A percentile compares a stretch with the other conserved stretches of the same genome.
Evolutionary conservation across 2,797 vertebrate species (phyloP).

Genomic region (Chrysocyon brachyurus): DNA sequence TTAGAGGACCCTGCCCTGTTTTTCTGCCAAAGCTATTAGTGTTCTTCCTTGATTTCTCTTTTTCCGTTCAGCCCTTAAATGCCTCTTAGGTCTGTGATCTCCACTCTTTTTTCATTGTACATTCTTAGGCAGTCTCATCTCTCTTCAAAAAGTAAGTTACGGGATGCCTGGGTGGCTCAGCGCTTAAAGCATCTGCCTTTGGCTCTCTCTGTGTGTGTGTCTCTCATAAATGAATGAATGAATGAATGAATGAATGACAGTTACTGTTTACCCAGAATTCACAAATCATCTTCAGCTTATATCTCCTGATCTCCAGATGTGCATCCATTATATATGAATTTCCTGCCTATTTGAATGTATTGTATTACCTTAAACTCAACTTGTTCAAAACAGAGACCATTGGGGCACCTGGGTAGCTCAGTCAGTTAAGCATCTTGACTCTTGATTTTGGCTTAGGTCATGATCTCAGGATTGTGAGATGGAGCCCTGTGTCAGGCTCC

Average conservation of each 20-base stretch:
- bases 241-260: too few relatives aligned
- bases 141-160: slow-evolving; percentile 6
- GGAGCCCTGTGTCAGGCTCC: not conserved
- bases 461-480: not conserved
- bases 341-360: slow-evolving; percentile 24
- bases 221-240: too few relatives aligned
- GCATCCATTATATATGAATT: not conserved
- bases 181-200: too few relatives aligned
- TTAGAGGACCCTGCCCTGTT: not conserved
- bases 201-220: too few relatives aligned
- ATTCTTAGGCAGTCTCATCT: not conserved
- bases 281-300: not conserved
- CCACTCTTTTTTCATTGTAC: not conserved
- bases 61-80: not conserved
- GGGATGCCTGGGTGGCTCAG: too few relatives aligned
- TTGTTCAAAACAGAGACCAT: slow-evolving; percentile 6
- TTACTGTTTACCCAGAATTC: not conserved
- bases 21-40: not conserved
- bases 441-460: not conserved
- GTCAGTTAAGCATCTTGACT: not conserved
- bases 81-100: not conserved
- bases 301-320: not conserved
- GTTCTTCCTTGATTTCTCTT: not conserved
- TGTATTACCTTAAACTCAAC: not conserved
- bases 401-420: not conserved